phyloP scores from a whole-genome alignment of 1,140 invertebrate species.

The Phthorimaea operculella region DNA sequence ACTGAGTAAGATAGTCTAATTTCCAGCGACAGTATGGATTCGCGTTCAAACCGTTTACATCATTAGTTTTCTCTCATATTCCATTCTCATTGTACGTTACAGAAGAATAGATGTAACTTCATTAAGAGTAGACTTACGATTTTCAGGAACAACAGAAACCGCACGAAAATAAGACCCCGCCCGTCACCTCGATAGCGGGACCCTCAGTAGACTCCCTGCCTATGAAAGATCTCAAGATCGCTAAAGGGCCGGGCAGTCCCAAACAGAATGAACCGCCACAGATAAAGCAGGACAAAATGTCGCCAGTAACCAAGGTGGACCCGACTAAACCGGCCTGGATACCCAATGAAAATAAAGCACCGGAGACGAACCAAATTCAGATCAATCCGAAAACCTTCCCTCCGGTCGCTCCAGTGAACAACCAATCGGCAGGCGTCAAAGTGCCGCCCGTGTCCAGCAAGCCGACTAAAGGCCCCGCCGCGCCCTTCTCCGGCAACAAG shows the following conservation, averaged over 20 bases:
- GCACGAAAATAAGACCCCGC: conserved; percentile 39
- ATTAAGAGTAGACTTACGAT: no score
- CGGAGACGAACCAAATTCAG: conserved; percentile 22
- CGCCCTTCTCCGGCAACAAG: conserved; percentile 52
- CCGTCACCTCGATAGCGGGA: conserved; percentile 21
- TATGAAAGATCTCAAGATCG: conserved; percentile 64
- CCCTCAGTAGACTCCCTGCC: conserved; percentile 42
- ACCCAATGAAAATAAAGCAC: conserved; percentile 33
- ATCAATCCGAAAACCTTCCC: conserved; percentile 35
- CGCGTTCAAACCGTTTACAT: no score
- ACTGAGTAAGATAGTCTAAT: no score
- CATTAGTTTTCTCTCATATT: no score
- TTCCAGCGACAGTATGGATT: no score
- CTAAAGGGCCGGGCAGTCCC: conserved; percentile 49
- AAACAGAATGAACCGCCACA: conserved; percentile 36
- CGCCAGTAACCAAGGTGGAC: conserved; percentile 42
- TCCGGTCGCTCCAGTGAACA: conserved; percentile 24
- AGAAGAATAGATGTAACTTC: no score
- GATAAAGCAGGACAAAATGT: conserved; percentile 39
- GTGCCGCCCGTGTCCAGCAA: conserved; percentile 37
- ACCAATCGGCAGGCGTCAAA: conserved; percentile 32
- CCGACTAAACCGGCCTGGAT: conserved; percentile 47
- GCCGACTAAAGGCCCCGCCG: conserved; percentile 43
- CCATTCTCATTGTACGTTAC: no score
- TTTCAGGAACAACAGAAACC: conserved; percentile 32